A percentile compares a stretch with the other conserved stretches of the same genome.
Conservation (phyloP, 2,113 vertebrate species). For the Amazona guildingii region DNA sequence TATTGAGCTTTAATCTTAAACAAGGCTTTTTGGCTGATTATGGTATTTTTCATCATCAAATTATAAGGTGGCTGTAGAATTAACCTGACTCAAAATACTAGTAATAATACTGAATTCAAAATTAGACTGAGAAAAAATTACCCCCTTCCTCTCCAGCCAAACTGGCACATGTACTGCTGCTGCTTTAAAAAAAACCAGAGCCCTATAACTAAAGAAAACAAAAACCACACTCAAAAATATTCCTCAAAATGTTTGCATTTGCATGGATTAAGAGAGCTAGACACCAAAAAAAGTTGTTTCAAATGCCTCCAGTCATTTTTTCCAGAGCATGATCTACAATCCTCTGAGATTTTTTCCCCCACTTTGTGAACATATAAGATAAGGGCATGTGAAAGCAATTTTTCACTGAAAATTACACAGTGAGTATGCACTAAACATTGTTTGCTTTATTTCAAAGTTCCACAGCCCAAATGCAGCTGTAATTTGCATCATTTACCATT, state of each 20-base stretch:
- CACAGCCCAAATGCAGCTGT: slow-evolving; percentile 10
- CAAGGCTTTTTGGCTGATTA: neutral
- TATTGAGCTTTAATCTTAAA: neutral
- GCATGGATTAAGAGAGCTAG: neutral
- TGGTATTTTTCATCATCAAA: slow-evolving; percentile 5
- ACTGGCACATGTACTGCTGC: neutral
- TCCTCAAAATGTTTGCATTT: slow-evolving; percentile 47
- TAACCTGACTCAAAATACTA: neutral
- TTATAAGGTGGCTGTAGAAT: neutral
- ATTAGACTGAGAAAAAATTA: slow-evolving; percentile 13
- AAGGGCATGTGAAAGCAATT: slow-evolving; percentile 11
- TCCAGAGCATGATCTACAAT: neutral
- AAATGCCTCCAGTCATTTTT: slow-evolving; percentile 7
- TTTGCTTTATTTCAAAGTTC: slow-evolving; percentile 23
- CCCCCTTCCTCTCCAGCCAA: neutral
- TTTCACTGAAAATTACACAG: neutral
- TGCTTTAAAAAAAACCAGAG: neutral
- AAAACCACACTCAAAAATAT: neutral
- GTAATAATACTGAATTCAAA: neutral
- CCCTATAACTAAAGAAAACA: neutral
- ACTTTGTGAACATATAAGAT: neutral
- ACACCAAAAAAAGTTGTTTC: neutral
- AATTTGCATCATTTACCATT: slow-evolving; percentile 56
- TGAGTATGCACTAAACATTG: neutral
- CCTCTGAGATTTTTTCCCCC: neutral